Evolutionary conservation across 1,140 invertebrate genomes (phyloP).

Genomic region (Bombus vancouverensis): DNA sequence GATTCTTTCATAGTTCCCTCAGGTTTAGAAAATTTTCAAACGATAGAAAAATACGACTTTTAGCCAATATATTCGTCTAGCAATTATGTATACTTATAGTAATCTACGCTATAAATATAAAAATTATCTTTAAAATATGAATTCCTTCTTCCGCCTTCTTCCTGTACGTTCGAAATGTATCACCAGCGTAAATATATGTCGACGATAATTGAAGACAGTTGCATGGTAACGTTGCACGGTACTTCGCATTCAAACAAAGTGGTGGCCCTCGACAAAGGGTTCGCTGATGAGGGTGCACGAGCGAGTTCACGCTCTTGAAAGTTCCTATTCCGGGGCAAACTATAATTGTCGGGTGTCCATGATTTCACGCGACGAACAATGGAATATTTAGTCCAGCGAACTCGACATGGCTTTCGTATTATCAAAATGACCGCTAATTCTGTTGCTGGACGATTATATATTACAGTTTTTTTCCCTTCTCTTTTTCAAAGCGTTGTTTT

Average conservation of each 20-base stretch:
- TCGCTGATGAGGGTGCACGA: conserved; percentile 21
- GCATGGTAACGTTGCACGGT: background rate
- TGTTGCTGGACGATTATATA: background rate
- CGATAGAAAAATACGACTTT: no score
- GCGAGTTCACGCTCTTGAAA: conserved; percentile 35
- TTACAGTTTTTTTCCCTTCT: no score
- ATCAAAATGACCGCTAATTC: background rate
- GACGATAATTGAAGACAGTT: conserved; percentile 44
- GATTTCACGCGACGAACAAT: conserved; percentile 33
- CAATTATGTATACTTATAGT: background rate
- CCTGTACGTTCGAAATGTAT: no score
- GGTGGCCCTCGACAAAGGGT: conserved; percentile 23
- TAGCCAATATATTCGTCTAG: no score
- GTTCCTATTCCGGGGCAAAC: conserved; percentile 27
- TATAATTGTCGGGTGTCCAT: conserved; percentile 39
- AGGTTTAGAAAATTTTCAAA: no score
- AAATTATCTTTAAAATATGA: background rate
- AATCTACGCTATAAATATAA: background rate
- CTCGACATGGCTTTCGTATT: background rate
- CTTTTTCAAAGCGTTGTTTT: background rate
- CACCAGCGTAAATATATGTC: background rate
- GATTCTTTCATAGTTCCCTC: no score
- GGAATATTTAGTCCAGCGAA: conserved; percentile 8
- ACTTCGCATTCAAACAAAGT: conserved; percentile 37
- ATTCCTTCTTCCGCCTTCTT: background rate